These are phyloP conservation scores for Lasioglossum morio DNA, from an alignment of 2,888 invertebrate species.

Conservation along the genomic window DNA sequence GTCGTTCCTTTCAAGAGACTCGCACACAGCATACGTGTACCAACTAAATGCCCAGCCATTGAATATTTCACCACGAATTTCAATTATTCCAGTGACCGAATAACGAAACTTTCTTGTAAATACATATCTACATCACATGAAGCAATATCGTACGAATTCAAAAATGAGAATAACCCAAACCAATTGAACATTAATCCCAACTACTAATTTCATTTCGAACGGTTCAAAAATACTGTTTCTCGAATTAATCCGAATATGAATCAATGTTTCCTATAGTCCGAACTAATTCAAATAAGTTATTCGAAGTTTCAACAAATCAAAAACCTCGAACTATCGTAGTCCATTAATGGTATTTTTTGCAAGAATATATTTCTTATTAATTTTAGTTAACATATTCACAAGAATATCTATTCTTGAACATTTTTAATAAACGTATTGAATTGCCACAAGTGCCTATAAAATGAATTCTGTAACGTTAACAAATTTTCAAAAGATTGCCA, in stretches of 20 bases:
- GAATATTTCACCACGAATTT: not conserved
- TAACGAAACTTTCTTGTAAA: not conserved
- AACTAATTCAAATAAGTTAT: too few relatives aligned
- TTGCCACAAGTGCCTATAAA: not conserved
- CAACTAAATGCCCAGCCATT: not conserved
- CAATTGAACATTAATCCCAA: not conserved
- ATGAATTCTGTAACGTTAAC: not conserved
- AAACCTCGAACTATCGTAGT: not conserved
- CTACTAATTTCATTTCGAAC: not conserved
- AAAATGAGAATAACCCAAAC: not conserved
- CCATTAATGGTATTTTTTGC: not conserved
- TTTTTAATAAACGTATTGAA: not conserved
- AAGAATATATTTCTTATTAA: too few relatives aligned
- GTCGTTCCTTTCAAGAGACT: not conserved
- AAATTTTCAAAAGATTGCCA: not conserved
- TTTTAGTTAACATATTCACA: not conserved
- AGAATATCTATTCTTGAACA: not conserved
- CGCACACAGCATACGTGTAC: not conserved
- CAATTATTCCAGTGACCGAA: slow-evolving; percentile 6
- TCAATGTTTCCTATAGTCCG: not conserved
- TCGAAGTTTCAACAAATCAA: not conserved
- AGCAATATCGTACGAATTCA: not conserved
- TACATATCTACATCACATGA: not conserved
- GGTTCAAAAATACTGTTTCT: not conserved
- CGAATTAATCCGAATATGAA: not conserved